Conservation (phyloP, 1,140 invertebrate species). For the Littorina saxatilis region DNA sequence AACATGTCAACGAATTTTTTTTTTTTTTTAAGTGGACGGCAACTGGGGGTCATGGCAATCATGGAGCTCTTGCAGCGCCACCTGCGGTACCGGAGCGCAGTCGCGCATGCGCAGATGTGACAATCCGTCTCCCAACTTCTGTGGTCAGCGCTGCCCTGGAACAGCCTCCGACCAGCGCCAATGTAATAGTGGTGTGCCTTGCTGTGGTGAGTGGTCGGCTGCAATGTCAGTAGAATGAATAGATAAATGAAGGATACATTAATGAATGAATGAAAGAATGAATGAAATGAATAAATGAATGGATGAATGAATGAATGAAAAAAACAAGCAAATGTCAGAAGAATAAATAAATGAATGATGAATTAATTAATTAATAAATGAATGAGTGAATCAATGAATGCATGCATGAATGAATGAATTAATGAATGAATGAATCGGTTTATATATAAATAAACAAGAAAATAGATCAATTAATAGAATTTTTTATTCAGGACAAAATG, state of each 20-base stretch:
- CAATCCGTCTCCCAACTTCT: conserved; percentile 80
- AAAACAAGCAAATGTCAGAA: no score
- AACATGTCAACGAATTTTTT: no score
- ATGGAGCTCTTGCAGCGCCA: conserved; percentile 50
- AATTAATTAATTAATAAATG: no score
- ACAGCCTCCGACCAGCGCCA: conserved; percentile 41
- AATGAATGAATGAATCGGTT: background rate
- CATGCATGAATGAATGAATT: background rate
- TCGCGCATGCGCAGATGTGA: conserved; percentile 80
- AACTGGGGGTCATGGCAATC: conserved; percentile 41
- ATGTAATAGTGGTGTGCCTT: conserved; percentile 17
- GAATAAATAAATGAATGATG: no score
- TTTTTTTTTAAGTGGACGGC: conserved; percentile 45
- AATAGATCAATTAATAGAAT: background rate
- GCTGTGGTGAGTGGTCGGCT: conserved; percentile 20
- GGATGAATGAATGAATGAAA: no score
- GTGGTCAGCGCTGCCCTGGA: conserved; percentile 83
- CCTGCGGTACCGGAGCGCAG: conserved; percentile 51
- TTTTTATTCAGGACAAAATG: background rate
- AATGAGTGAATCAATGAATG: background rate
- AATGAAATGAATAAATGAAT: no score
- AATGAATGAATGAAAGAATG: background rate
- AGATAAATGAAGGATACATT: background rate
- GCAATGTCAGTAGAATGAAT: background rate
- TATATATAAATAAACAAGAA: background rate